Base-by-base conservation (phyloP, 2,888 invertebrate species). In the Acrobasis suavella region DNA sequence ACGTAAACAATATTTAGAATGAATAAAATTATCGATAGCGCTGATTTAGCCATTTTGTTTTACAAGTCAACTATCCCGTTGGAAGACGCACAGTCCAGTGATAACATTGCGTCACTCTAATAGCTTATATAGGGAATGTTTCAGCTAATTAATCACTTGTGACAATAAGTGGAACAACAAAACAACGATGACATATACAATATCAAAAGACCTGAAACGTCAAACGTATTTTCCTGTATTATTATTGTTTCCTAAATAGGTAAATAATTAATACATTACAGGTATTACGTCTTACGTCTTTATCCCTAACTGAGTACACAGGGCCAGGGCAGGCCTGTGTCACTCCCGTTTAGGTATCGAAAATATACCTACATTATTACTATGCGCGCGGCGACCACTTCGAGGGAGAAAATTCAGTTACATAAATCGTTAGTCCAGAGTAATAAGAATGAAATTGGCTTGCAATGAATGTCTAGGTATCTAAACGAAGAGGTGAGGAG, bases 61-160 rank as follows among this genome's bases (percentile, higher is more conserved):
- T n/a, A n/a, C 8, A 7, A 32, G 54, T 50, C 59, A 12, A 39
- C 56, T 42, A 14, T 63, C 32, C 50, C 12, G 37, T n/a, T 14
- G 50, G 55, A 64, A 17, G 15, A 62, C 60, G 22, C 61, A 64
- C 64, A 46, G 59, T 64, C 63, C 63, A 66, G 64, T 66, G 62
- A 54, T 52, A 37, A 12, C 10, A n/a, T 66, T 56, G 60, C 65
- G 63, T 64, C 64, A 64, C 22, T 32, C 49, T 42, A 37, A 10
- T 22, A 42, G 60, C 61, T 64, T 69, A 49, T 62, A 50, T 62
- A 55, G 49, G n/a, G 16, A 59, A 46, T 54, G 54, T 54, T 54
- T 61, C 32, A 15, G 37, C 55, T 39, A 49, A 62, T 62, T 55
- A 62, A 56, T 56, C 56, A 46, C 42, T 56, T 56, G 42, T 17